Base-by-base conservation (phyloP, 1,140 invertebrate species). In the Doryteuthis pealeii region DNA sequence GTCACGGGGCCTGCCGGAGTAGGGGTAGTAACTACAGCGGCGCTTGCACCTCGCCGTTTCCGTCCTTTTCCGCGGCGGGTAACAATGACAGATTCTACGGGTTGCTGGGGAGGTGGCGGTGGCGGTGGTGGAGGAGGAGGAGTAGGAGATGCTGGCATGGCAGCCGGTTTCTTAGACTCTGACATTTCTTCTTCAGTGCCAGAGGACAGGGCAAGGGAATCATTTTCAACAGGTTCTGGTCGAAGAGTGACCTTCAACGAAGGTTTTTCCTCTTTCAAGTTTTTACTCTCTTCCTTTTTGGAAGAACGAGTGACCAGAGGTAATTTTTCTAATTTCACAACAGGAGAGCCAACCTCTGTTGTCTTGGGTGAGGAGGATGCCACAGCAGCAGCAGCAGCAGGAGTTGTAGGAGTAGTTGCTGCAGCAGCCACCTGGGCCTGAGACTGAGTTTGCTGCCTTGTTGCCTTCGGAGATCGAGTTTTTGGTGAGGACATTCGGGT, bases 281-380 rank as follows among this genome's bases (percentile, higher is more conserved):
- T 66, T 26, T 66, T 66, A 14, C 14, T 66, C 33, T 73, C 75
- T 49, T 76, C 75, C 31, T 67, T 49, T 70, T 74, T 73, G 1
- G 58, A 28, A 32, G 33, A 69, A 62, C 58, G 72, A 22, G 31
- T 70, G 6, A 70, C 71, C 35, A 76, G 54, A 33, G 76, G 78
- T 33, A 84, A 58, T 54, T 79, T 80, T 73, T 84, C 83, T 12
- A 84, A 74, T 69, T 84, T 84, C 15, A 84, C 83, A 54, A 84
- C 77, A 40, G 83, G 83, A 30, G 77, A 77, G 33, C 68, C 69
- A 66, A 77, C 40, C 6, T 65, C 66, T 28, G 80, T 79, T 26
- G 73, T 69, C 35, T 80, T 79, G 14, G 79, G 79, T 43, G 79
- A 79, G 58, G 74, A 75, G 40, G 73, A 70, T 26, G 77, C 76